phyloP scores from a whole-genome alignment of 2,113 vertebrate species.

The Eubucco bourcierii region DNA sequence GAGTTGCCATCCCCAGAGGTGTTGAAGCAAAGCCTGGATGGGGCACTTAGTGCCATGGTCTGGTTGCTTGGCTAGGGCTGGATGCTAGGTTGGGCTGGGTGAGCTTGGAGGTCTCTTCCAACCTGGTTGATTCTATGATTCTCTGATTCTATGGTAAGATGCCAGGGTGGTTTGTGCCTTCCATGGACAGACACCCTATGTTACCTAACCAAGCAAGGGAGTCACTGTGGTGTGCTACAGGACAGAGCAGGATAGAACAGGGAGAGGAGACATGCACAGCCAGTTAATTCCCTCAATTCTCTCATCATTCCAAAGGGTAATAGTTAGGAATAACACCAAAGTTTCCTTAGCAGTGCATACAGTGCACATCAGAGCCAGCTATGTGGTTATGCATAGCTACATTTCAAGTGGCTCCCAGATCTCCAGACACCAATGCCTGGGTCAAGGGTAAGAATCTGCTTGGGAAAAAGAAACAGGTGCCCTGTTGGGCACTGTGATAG shows the following conservation, averaged over 20 bases:
- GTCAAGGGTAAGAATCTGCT: background rate
- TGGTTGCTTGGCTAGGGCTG: too few species aligned
- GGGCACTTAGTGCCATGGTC: too few species aligned
- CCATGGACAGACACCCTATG: background rate
- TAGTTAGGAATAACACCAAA: background rate
- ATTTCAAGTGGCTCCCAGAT: background rate
- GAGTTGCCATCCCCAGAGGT: too few species aligned
- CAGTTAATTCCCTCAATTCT: background rate
- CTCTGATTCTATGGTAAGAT: background rate
- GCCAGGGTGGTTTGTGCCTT: background rate
- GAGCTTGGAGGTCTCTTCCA: too few species aligned
- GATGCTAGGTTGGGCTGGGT: too few species aligned
- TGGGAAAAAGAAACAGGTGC: rapidly evolving
- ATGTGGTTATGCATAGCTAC: background rate
- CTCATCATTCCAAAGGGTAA: background rate
- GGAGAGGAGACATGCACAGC: rapidly evolving
- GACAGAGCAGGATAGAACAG: background rate
- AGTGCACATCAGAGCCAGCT: background rate
- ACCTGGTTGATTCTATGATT: too few species aligned
- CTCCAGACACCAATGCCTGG: too few species aligned
- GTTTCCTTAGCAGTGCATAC: background rate
- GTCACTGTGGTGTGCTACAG: background rate
- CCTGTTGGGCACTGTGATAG: background rate
- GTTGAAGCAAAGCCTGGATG: too few species aligned
- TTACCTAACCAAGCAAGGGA: background rate